Percentiles rank a stretch among this genome's conserved stretches.
Evolutionary conservation across 64 coral and sea anemone genomes (phyloP).

Genomic region (Dendronephthya gigantea): DNA sequence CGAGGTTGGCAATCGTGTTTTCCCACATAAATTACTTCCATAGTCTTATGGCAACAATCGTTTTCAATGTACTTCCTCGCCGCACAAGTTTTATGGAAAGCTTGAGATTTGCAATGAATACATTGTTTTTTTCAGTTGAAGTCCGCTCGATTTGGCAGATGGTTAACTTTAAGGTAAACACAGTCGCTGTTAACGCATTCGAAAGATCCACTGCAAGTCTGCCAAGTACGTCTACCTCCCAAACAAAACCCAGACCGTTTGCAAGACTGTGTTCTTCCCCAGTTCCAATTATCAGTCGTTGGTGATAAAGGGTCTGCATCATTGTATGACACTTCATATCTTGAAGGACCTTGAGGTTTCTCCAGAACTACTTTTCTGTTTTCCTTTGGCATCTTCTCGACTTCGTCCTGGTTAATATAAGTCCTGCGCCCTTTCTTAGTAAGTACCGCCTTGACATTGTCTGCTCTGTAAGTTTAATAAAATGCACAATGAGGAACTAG

Average conservation of each 20-base stretch:
- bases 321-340: conserved; percentile 8
- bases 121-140: conserved; percentile 25
- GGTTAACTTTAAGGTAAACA: conserved; percentile 16
- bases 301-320: conserved; percentile 21
- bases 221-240: conserved; percentile 20
- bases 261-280: conserved; percentile 12
- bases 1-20: background rate
- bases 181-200: conserved; percentile 22
- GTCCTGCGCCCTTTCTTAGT: background rate
- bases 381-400: conserved; percentile 3
- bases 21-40: background rate
- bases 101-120: conserved; percentile 25
- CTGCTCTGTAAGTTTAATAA: no score
- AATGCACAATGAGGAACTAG: no score
- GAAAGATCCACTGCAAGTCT: conserved; percentile 25
- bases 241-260: conserved; percentile 11
- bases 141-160: conserved; percentile 16
- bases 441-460: no score
- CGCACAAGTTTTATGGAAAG: conserved; percentile 14
- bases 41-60: background rate
- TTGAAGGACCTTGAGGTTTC: conserved; percentile 14
- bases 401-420: conserved; percentile 23
- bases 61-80: conserved; percentile 1
- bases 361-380: background rate
- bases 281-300: conserved; percentile 34